A percentile compares a stretch with the other conserved stretches of the same genome.
Conservation (phyloP, 2,797 vertebrate genomes). For the Triplophysa bombifrons region DNA sequence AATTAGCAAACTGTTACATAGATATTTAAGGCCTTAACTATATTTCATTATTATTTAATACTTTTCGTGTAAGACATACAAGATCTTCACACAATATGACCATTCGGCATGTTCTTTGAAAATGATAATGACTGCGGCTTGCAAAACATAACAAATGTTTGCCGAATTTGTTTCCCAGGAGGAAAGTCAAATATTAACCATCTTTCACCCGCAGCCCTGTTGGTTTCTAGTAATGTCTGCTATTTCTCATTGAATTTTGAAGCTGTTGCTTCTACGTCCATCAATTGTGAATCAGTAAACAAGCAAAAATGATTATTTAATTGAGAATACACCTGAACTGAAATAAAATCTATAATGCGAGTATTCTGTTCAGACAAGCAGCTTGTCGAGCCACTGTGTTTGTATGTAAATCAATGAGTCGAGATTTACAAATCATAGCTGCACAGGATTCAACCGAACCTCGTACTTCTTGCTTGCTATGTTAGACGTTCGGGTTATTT, state of each 20-base stretch:
- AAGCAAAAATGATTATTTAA: conserved; percentile 36
- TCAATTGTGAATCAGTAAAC: conserved; percentile 14
- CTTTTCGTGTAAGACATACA: not conserved
- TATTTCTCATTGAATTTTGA: conserved; percentile 48
- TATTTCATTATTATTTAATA: not conserved
- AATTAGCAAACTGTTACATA: too few species aligned
- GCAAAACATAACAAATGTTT: conserved; percentile 70
- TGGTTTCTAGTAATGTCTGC: conserved; percentile 40
- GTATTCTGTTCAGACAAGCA: conserved; percentile 20
- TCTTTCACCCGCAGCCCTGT: conserved; percentile 47
- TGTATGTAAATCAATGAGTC: conserved; percentile 14
- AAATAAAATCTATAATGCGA: conserved; percentile 25
- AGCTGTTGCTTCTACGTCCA: not conserved
- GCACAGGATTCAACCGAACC: conserved; percentile 9
- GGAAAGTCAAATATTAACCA: conserved; percentile 71
- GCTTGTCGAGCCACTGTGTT: not conserved
- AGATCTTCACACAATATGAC: conserved; percentile 37
- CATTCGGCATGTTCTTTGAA: conserved; percentile 54
- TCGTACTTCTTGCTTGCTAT: not conserved
- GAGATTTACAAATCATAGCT: conserved; percentile 9
- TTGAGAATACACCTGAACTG: conserved; percentile 32
- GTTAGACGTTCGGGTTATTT: not conserved
- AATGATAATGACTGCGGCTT: conserved; percentile 61
- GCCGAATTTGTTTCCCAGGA: conserved; percentile 69
- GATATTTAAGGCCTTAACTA: too few species aligned